These are phyloP conservation scores for Shargacucullia verbasci DNA, from an alignment of 2,888 invertebrate genomes.

Conservation along the genomic window DNA sequence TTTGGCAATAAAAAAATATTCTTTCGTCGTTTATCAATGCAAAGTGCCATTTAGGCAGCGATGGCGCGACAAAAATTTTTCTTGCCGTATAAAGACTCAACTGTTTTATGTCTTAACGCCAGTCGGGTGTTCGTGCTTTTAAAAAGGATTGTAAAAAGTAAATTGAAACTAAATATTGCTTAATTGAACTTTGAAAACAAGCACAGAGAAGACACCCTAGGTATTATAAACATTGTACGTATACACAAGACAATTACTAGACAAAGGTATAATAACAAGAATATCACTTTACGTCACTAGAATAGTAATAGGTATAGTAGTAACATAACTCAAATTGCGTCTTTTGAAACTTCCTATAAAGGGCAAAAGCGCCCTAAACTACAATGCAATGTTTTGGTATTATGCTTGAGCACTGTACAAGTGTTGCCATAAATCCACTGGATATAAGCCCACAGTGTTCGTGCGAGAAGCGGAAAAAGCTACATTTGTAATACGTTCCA, in stretches of 20 bases:
- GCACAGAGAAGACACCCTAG: neutral
- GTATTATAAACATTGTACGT: too few species aligned
- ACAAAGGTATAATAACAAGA: conserved; percentile 3
- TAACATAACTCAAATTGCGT: too few species aligned
- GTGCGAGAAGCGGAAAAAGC: conserved; percentile 40
- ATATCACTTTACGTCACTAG: conserved; percentile 10
- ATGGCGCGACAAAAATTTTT: conserved; percentile 29
- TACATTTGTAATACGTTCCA: conserved; percentile 50
- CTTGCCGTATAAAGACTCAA: conserved; percentile 19
- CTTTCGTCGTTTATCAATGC: conserved; percentile 48
- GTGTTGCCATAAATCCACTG: conserved; percentile 68
- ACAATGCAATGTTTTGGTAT: conserved; percentile 48
- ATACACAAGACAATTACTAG: too few species aligned
- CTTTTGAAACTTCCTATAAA: conserved; percentile 24
- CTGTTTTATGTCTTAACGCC: conserved; percentile 33
- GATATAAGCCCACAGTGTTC: conserved; percentile 58
- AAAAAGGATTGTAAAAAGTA: conserved; percentile 12
- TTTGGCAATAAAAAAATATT: conserved; percentile 48
- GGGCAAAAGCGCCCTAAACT: conserved; percentile 44
- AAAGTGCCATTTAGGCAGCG: conserved; percentile 45
- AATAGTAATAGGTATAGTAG: conserved; percentile 22
- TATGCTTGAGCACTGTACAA: conserved; percentile 60
- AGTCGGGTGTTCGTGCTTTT: conserved; percentile 8
- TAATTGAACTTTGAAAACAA: conserved; percentile 13
- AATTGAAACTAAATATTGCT: neutral